A percentile compares a stretch with the other conserved stretches of the same genome.
phyloP scores from a whole-genome alignment of 2,113 vertebrate genomes.

The Pachycephala philippinensis region DNA sequence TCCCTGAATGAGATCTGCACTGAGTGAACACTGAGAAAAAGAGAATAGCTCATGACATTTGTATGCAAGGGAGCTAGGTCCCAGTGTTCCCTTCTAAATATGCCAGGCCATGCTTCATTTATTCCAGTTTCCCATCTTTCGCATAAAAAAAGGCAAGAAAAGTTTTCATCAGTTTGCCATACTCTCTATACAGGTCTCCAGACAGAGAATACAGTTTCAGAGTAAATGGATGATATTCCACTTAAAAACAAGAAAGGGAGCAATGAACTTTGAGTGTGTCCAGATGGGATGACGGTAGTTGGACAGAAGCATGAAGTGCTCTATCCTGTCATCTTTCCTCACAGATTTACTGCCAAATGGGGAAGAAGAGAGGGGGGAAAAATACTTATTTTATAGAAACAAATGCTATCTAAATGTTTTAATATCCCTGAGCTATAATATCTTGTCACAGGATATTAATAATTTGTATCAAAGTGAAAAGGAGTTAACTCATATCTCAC shows the following conservation, averaged over 20 bases:
- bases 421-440: background rate
- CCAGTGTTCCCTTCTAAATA: background rate
- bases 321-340: background rate
- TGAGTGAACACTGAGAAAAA: background rate
- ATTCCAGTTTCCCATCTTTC: background rate
- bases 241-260: background rate
- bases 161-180: background rate
- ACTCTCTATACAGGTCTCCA: background rate
- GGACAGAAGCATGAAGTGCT: background rate
- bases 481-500: background rate
- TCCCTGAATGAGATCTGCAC: background rate
- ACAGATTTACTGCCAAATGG: background rate
- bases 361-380: fast-evolving
- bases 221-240: background rate
- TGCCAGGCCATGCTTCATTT: background rate
- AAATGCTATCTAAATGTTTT: background rate
- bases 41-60: background rate
- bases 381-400: background rate
- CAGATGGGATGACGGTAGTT: background rate
- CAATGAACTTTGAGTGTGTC: background rate
- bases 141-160: background rate
- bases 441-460: background rate
- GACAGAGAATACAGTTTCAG: background rate
- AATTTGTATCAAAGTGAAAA: background rate
- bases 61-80: background rate